Percentiles rank a stretch among this genome's conserved stretches.
phyloP scores from a whole-genome alignment of 2,113 vertebrate species.

The Australoheros scitulus region DNA sequence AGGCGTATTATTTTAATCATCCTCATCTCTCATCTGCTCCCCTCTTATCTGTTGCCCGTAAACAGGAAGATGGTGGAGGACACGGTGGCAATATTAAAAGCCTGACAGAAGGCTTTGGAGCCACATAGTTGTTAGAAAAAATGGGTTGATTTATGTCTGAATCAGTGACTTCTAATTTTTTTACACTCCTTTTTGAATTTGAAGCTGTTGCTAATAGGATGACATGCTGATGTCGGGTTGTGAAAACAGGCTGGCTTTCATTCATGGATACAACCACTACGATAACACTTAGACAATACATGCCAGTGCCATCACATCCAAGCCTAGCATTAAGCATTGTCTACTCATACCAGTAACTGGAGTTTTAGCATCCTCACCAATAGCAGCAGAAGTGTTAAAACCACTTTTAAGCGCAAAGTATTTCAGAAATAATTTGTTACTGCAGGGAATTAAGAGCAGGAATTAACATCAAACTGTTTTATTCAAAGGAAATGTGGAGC shows the following conservation, averaged over 20 bases:
- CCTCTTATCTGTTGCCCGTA: constrained; percentile 52
- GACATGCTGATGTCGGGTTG: constrained; percentile 10
- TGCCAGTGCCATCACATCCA: not conserved
- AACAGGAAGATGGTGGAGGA: constrained; percentile 43
- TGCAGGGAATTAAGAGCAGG: not conserved
- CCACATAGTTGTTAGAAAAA: not conserved
- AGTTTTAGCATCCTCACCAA: not conserved
- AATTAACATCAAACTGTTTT: not conserved
- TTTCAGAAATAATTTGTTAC: not conserved
- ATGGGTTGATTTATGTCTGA: constrained; percentile 40
- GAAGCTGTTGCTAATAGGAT: constrained; percentile 20
- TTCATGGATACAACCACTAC: not conserved
- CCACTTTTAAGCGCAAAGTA: not conserved
- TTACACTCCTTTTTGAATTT: constrained; percentile 29
- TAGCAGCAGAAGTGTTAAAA: not conserved
- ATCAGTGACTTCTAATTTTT: constrained; percentile 39
- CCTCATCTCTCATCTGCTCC: constrained; percentile 70
- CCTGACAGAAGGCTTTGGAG: constrained; percentile 12
- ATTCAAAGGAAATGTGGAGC: not conserved
- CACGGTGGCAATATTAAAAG: constrained; percentile 13
- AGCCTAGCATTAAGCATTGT: too few species aligned
- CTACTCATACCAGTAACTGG: not conserved
- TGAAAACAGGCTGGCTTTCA: constrained; percentile 1
- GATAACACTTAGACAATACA: not conserved
- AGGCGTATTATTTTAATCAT: constrained; percentile 76